These are phyloP conservation scores for Agrochola macilenta DNA, from an alignment of 2,888 invertebrate species.

Conservation along the genomic window DNA sequence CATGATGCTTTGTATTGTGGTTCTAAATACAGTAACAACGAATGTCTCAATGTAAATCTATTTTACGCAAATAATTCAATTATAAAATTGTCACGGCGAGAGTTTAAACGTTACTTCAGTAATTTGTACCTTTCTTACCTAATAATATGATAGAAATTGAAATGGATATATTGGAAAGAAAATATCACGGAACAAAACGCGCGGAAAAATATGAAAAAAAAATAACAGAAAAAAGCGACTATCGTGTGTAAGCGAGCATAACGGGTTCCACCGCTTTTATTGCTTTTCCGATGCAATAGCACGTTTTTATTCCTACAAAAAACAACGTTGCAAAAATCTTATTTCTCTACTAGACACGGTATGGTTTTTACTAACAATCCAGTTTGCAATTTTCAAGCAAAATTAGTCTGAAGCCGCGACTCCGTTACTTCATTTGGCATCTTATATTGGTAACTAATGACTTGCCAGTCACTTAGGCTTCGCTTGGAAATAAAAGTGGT, in stretches of 20 bases:
- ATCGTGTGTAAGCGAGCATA: conserved; percentile 16
- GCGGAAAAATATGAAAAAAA: background rate
- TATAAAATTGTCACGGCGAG: background rate
- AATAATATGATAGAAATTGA: background rate
- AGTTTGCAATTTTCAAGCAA: conserved; percentile 23
- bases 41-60: conserved; percentile 23
- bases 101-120: background rate
- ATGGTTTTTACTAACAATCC: conserved; percentile 13
- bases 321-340: conserved; percentile 6
- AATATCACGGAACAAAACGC: background rate
- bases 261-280: conserved; percentile 32
- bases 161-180: background rate
- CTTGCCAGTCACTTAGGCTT: conserved; percentile 36
- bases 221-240: background rate
- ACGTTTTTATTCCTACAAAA: conserved; percentile 27
- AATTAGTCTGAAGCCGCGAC: conserved; percentile 23
- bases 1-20: background rate
- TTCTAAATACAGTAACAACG: background rate
- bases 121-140: background rate
- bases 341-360: conserved; percentile 15
- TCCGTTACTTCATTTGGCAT: conserved; percentile 33
- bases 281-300: conserved; percentile 15
- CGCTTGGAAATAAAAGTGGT: conserved; percentile 18
- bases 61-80: conserved; percentile 6
- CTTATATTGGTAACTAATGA: conserved; percentile 51